Percentiles rank a stretch among this genome's conserved stretches.
phyloP scores from a whole-genome alignment of 1,140 invertebrate genomes.

The Akabosia matsudoensis region DNA sequence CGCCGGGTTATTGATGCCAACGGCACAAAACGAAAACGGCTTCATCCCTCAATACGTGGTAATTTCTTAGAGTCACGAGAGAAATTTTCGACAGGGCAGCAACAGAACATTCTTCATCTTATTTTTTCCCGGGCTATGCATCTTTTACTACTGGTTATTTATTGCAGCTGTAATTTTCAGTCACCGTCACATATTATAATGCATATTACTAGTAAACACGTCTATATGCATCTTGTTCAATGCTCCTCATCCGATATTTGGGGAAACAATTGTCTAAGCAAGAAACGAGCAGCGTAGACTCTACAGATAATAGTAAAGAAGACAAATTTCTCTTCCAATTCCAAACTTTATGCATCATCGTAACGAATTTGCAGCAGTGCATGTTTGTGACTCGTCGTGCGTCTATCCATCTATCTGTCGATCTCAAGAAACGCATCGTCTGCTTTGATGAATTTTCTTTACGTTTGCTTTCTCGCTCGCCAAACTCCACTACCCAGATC shows the following conservation, averaged over 20 bases:
- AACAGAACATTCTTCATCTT: background rate
- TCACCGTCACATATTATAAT: background rate
- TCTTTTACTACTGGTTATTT: background rate
- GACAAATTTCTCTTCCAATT: conserved; percentile 18
- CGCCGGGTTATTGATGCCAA: background rate
- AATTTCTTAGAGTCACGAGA: background rate
- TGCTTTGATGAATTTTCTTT: conserved; percentile 20
- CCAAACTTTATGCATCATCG: background rate
- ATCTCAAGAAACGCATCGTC: conserved; percentile 7
- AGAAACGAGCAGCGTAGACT: too few relatives aligned
- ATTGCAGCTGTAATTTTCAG: conserved; percentile 13
- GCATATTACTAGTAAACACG: background rate
- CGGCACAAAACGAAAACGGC: background rate
- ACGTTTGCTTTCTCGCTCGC: background rate
- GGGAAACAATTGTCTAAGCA: too few relatives aligned
- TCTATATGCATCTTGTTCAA: background rate
- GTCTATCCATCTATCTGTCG: conserved; percentile 11
- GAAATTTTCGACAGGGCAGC: background rate
- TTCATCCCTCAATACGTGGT: background rate
- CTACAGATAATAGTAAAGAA: too few relatives aligned
- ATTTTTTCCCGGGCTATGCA: background rate
- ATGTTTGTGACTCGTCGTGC: background rate
- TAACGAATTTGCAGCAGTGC: conserved; percentile 6
- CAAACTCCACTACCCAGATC: background rate
- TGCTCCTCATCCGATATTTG: background rate